Evolutionary conservation across 2,888 invertebrate genomes (phyloP).

Genomic region (Perithous albicinctus): DNA sequence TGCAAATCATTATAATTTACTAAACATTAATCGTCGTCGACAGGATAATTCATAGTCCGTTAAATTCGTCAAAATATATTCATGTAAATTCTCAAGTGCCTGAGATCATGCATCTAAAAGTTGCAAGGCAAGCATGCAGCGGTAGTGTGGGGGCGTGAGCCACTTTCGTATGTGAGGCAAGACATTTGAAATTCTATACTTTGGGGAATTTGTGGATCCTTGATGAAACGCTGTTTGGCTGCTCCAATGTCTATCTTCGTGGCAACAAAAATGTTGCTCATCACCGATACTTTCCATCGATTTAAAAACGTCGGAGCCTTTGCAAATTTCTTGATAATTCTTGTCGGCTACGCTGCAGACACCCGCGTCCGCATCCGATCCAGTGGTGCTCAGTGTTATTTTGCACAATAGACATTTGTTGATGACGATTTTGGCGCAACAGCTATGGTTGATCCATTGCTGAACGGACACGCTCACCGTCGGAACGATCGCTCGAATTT

Average conservation of each 20-base stretch:
- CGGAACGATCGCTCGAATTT: slow-evolving; percentile 60
- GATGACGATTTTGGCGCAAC: slow-evolving; percentile 78
- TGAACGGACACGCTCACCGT: slow-evolving; percentile 73
- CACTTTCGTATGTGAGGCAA: too few relatives aligned
- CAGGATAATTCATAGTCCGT: too few relatives aligned
- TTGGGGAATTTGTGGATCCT: slow-evolving; percentile 15
- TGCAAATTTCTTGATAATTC: slow-evolving; percentile 74
- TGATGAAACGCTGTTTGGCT: slow-evolving; percentile 3
- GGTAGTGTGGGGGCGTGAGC: too few relatives aligned
- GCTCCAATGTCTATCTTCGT: slow-evolving; percentile 41
- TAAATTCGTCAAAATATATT: too few relatives aligned
- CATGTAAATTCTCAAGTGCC: too few relatives aligned
- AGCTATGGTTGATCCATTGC: slow-evolving; percentile 81
- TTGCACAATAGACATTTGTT: slow-evolving; percentile 80
- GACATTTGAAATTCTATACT: slow-evolving; percentile 33
- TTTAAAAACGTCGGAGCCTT: slow-evolving; percentile 77
- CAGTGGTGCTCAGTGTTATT: slow-evolving; percentile 54
- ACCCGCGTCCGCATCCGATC: slow-evolving; percentile 46
- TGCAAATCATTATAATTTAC: too few relatives aligned
- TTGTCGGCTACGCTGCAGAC: slow-evolving; percentile 73
- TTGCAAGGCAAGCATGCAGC: too few relatives aligned
- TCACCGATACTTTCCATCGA: slow-evolving; percentile 37
- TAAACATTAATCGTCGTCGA: too few relatives aligned
- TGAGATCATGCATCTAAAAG: too few relatives aligned
- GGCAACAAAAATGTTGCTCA: slow-evolving; percentile 74